phyloP scores from a whole-genome alignment of 2,888 invertebrate genomes.

The Drosophila barbarae region DNA sequence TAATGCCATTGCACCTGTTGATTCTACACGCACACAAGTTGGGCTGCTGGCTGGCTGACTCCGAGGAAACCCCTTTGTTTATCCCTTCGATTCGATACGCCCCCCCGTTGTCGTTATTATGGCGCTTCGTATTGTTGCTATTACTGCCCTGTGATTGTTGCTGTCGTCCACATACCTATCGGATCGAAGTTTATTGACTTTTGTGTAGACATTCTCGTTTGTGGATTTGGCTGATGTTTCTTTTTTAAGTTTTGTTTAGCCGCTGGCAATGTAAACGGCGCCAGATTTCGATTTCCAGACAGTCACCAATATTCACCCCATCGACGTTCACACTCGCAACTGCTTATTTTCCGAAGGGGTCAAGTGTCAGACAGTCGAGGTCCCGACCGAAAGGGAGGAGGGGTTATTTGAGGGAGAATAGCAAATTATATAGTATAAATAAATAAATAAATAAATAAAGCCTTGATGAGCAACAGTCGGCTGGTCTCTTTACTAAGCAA shows the following conservation, averaged over 20 bases:
- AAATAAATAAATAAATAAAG: slow-evolving; percentile 59
- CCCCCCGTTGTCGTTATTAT: slow-evolving; percentile 43
- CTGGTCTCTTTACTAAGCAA: too few relatives aligned
- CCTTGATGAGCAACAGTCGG: slow-evolving; percentile 36
- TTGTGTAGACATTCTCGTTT: slow-evolving; percentile 51
- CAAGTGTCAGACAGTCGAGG: slow-evolving; percentile 60
- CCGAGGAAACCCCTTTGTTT: slow-evolving; percentile 30
- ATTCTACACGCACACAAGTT: slow-evolving; percentile 4
- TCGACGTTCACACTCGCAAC: slow-evolving; percentile 37
- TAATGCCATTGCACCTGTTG: slow-evolving; percentile 30
- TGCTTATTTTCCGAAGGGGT: slow-evolving; percentile 69
- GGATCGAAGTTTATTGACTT: slow-evolving; percentile 68
- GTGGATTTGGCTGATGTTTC: slow-evolving; percentile 68
- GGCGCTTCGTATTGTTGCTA: slow-evolving; percentile 15
- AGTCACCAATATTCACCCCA: slow-evolving; percentile 52
- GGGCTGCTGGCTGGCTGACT: not conserved
- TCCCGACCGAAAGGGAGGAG: slow-evolving; percentile 1
- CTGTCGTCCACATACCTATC: slow-evolving; percentile 46
- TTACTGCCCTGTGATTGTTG: slow-evolving; percentile 22
- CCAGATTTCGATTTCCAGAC: slow-evolving; percentile 67
- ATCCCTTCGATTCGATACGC: slow-evolving; percentile 28
- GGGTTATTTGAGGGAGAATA: slow-evolving; percentile 16
- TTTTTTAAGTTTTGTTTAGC: slow-evolving; percentile 66
- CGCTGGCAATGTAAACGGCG: slow-evolving; percentile 68
- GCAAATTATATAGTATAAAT: slow-evolving; percentile 62